These are phyloP conservation scores for Trichosurus vulpecula DNA, from an alignment of 2,797 vertebrate species.

Conservation along the genomic window DNA sequence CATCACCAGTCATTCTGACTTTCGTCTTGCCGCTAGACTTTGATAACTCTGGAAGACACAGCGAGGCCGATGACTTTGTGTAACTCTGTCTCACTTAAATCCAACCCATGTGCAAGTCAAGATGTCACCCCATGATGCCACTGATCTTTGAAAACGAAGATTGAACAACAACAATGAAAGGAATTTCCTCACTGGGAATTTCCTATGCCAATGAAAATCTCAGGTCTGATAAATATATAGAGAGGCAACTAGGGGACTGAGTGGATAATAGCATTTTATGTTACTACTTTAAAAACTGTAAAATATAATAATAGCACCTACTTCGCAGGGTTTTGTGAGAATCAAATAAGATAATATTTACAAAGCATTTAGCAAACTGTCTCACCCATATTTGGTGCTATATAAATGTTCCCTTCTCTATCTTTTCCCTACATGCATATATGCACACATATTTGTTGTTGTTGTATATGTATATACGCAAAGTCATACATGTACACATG, in stretches of 20 bases:
- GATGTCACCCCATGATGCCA: background rate
- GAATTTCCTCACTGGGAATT: background rate
- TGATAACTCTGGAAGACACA: background rate
- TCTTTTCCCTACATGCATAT: background rate
- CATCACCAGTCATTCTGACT: background rate
- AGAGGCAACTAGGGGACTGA: background rate
- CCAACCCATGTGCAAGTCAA: background rate
- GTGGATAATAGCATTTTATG: background rate
- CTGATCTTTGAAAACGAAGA: background rate
- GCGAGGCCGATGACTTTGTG: background rate
- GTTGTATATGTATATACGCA: background rate
- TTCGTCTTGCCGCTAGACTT: background rate
- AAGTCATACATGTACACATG: background rate
- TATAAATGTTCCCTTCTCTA: background rate
- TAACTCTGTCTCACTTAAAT: background rate
- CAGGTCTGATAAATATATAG: background rate
- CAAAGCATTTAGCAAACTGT: background rate
- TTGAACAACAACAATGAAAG: background rate
- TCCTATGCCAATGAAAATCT: background rate
- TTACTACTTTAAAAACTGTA: background rate
- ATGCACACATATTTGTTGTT: background rate
- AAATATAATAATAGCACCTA: background rate
- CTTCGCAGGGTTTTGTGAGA: background rate
- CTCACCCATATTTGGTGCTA: background rate
- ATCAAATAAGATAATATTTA: background rate